phyloP scores from a whole-genome alignment of 2,797 vertebrate genomes.

The Poecile montanus region DNA sequence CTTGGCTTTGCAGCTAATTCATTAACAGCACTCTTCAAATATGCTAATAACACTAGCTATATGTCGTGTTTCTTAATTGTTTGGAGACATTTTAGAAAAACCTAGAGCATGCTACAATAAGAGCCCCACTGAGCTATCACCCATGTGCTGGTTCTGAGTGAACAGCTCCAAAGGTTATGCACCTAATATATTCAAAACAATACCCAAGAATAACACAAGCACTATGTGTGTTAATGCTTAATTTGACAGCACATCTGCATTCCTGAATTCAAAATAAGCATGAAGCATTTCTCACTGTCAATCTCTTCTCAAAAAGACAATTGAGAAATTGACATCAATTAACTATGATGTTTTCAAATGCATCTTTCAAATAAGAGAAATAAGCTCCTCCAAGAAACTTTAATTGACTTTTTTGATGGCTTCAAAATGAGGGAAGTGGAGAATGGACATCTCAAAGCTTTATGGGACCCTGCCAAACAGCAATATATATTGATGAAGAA shows the following conservation, averaged over 20 bases:
- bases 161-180: slow-evolving; percentile 44
- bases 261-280: slow-evolving; percentile 56
- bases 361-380: slow-evolving; percentile 48
- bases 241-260: slow-evolving; percentile 63
- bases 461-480: neutral
- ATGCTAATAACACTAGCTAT: neutral
- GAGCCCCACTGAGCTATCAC: neutral
- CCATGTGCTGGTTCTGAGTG: neutral
- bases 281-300: slow-evolving; percentile 52
- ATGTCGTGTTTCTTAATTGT: neutral
- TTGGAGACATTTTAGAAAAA: neutral
- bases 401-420: slow-evolving; percentile 7
- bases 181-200: slow-evolving; percentile 50
- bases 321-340: slow-evolving; percentile 63
- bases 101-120: neutral
- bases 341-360: slow-evolving; percentile 54
- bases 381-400: slow-evolving; percentile 4
- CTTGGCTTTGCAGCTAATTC: neutral
- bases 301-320: slow-evolving; percentile 49
- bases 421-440: neutral
- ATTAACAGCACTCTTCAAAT: neutral
- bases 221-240: slow-evolving; percentile 36
- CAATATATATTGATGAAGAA: neutral
- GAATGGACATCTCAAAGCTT: neutral
- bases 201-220: slow-evolving; percentile 20